Base-by-base conservation (phyloP, 2,797 vertebrate species). In the Propithecus deckenii region DNA sequence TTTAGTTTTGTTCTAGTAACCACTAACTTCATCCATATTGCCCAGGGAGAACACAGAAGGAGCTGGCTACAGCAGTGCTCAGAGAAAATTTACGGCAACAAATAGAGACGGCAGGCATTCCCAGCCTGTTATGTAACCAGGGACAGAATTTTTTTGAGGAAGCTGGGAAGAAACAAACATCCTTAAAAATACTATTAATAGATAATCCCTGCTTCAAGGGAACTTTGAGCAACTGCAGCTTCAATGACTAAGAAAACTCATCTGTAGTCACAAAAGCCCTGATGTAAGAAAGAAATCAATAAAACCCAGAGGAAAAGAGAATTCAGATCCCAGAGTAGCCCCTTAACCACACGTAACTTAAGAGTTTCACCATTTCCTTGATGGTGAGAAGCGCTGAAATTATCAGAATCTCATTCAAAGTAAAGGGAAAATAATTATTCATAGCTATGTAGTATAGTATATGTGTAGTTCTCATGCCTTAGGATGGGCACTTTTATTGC, bases 101-200 rank as follows among this genome's bases (percentile, higher is more conserved):
- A 89, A 94, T 13, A 90, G 48, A 86, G 30, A 74, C 15, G 83
- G 61, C 30, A 89, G 30, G 43, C 79, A 86, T 95, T 92, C 83
- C 67, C 28, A 89, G 35, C 43, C 55, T 93, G 25, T 92, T 95
- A 92, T 38, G 32, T 95, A 94, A 93, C 59, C 43, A 88, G 43
- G 63, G 71, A 61, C 20, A 52, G 41, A 78, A 46, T 72, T 86
- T 78, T 95, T 85, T 61, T 86, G 86, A 93, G 75, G 75, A 93
- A 93, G 71, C 28, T 85, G 32, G 72, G 63, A 95, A 93, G 75
- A 94, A 94, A 65, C 67, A 98, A 95, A 95, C 69, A 86, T 76
- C 78, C 59, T 94, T 86, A 80, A 96, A 81, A 91, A 76, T 81
- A 38, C 23, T 95, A 93, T 95, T 84, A 86, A 92, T 92, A 97